These are phyloP conservation scores for Anolis carolinensis DNA, from an alignment of 2,113 vertebrate genomes.

Conservation along the genomic window DNA sequence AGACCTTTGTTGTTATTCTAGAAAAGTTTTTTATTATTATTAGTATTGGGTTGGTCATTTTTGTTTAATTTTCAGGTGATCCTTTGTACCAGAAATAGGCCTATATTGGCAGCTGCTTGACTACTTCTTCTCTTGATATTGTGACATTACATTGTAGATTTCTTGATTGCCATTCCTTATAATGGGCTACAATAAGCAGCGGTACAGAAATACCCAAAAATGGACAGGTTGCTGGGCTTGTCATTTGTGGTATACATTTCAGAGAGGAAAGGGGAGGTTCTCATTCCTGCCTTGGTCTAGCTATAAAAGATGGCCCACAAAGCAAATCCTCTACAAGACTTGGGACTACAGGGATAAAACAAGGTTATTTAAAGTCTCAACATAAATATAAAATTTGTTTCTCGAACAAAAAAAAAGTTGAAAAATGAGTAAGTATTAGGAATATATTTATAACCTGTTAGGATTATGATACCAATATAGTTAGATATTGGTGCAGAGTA, in stretches of 20 bases:
- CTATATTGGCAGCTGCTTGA: background rate
- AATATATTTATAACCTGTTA: too few relatives aligned
- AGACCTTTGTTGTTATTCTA: slow-evolving; percentile 52
- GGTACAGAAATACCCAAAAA: background rate
- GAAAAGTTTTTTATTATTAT: background rate
- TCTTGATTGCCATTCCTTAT: background rate
- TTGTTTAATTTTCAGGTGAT: background rate
- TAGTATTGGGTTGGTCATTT: background rate
- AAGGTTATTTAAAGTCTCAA: background rate
- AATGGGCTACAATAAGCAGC: background rate
- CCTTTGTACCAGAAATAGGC: background rate
- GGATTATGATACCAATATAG: too few relatives aligned
- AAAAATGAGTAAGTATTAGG: too few relatives aligned
- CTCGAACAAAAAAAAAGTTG: too few relatives aligned
- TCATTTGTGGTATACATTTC: background rate
- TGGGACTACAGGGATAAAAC: background rate
- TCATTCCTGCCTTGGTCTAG: too few relatives aligned
- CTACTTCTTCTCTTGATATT: background rate
- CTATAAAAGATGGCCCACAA: background rate
- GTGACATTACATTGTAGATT: background rate
- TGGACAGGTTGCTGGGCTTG: background rate
- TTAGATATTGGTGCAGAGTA: too few relatives aligned
- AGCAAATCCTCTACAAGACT: background rate
- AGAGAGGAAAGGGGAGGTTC: background rate
- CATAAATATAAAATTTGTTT: background rate